Evolutionary conservation across 2,797 vertebrate species (phyloP).

Genomic region (Oreochromis grahami): DNA sequence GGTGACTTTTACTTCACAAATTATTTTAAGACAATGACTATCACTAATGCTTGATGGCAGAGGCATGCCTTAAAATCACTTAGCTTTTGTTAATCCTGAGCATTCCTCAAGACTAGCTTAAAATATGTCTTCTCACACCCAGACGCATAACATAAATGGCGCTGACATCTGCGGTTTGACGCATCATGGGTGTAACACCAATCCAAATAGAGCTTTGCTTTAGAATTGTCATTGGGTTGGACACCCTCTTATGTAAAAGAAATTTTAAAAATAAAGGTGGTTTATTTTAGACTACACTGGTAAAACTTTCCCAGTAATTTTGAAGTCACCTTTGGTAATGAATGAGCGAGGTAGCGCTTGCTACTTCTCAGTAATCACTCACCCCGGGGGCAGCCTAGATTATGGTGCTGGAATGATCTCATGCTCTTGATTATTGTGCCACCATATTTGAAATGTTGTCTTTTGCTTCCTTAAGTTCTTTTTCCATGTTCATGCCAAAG

Average conservation of each 20-base stretch:
- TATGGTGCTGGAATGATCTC: conserved; percentile 15
- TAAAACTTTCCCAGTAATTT: background rate
- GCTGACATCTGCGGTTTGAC: conserved; percentile 18
- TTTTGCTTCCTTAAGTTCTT: conserved; percentile 34
- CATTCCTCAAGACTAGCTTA: background rate
- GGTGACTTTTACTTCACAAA: background rate
- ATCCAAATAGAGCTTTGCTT: conserved; percentile 14
- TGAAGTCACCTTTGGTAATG: conserved; percentile 1
- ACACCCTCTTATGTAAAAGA: conserved; percentile 18
- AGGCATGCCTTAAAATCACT: background rate
- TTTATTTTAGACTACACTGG: background rate
- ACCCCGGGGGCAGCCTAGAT: background rate
- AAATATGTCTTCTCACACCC: conserved; percentile 31
- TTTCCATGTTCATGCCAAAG: conserved; percentile 22
- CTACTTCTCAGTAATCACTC: background rate
- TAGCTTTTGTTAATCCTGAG: background rate
- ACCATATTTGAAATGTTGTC: conserved; percentile 48
- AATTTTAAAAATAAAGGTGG: background rate
- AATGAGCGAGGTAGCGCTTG: background rate
- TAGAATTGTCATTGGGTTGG: background rate
- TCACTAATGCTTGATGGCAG: background rate
- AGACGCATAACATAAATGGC: background rate
- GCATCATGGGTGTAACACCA: conserved; percentile 12
- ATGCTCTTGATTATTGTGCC: conserved; percentile 11
- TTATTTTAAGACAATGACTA: background rate